Base-by-base conservation (phyloP, 1,140 invertebrate species). In the Gryllus bimaculatus region DNA sequence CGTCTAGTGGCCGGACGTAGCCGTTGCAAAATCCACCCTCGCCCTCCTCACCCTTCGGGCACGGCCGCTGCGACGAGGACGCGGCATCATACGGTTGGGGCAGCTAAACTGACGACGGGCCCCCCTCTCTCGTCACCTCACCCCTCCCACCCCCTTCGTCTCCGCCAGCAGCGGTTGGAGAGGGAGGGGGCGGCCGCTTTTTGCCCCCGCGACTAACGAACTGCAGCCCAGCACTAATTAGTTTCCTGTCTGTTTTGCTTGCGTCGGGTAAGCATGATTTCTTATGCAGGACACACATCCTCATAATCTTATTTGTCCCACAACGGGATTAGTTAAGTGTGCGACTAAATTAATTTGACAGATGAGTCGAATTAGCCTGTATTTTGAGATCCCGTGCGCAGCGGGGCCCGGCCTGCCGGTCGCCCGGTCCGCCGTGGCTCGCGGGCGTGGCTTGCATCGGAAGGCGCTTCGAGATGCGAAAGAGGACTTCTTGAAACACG, bases 281-380 rank as follows among this genome's bases (percentile, higher is more conserved):
- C 54, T 66, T 66, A 66, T 66, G 54, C 54, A 66, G 54, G 54
- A 66, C 18, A 66, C 54, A 66, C 54, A 66, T 66, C 54, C 54
- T 18, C 54, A 66, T 66, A 66, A 66, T 66, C 54, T 66, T 66
- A 66, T 66, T 66, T 66, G 54, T 18, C 18, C 54, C 54, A 66
- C 54, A 66, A 66, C 18, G 54, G 54, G 54, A 66, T 66, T 66
- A 66, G 54, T 66, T 66, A 66, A 66, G 54, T 66, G 54, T 66
- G 54, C 54, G 54, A 66, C 54, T 66, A 66, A 66, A 66, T 66
- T 66, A 66, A 66, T 66, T 66, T 66, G 54, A 66, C 54, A 66
- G 54, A 66, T 66, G 54, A 66, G 54, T 66, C 54, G 54, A 66
- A 66, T 13, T 66, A 18, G 10, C 18, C 10, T 3, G 54, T 66